Evolutionary conservation across 2,797 vertebrate species (phyloP), one percentile per base, ranked within the genome.

Genomic region (Eospalax fontanierii): DNA sequence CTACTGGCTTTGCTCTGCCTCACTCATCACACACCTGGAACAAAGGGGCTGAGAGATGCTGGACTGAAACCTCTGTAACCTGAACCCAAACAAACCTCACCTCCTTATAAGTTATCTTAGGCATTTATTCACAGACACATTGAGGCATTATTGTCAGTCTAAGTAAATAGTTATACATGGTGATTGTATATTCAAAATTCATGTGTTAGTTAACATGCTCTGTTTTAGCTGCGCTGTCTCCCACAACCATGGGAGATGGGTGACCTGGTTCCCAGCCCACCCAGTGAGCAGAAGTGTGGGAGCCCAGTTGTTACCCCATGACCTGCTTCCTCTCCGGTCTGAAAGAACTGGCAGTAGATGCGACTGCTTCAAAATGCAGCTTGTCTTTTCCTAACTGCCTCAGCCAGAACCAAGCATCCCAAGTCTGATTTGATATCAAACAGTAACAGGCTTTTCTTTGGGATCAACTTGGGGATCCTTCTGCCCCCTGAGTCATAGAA

Each of bases 381-480:
- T 46, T 5, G 46, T 33, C 21, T 43, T 35, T 28, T 24, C 26
- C 11, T 33, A 30, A 40, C 59, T 4, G 0, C 18, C 68, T 57
- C 22, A 2, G 24, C 54, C 33, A 2, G 15, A 40, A 81, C 6
- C 81, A 15, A 24, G 33, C 11, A 21, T 35, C 22, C 65, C 4
- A 1, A 73, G 54, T 66, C 83, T n/a, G 43, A 33, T 83, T 35
- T 83, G 75, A 66, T 82, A 57, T 68, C 22, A 57, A 70, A 22
- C 26, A 33, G 26, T 0, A 0, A 14, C 26, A 4, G n/a, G 6
- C 40, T 22, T 40, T 61, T 38, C 11, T 46, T 74, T 38, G 63
- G 46, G 46, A 11, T 26, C 35, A n/a, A 24, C 6, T 6, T 33
- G 59, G 38, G 66, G 61, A 26, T 19, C 16, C 59, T 2, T 84